A percentile compares a stretch with the other conserved stretches of the same genome.
Evolutionary conservation across 2,113 vertebrate species (phyloP).

Genomic region (Grus americana): DNA sequence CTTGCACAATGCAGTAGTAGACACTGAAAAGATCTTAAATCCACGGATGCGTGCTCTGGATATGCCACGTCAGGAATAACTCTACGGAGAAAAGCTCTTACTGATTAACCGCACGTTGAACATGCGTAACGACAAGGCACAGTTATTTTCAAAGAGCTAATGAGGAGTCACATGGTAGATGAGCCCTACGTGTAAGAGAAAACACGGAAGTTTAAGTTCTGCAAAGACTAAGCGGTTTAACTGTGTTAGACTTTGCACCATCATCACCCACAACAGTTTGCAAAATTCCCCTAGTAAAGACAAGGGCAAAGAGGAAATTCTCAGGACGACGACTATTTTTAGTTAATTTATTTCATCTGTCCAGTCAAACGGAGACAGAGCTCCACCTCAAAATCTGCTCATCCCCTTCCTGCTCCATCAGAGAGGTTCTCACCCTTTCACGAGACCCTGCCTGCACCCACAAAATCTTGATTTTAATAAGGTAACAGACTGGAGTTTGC

Average conservation of each 20-base stretch:
- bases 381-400: background rate
- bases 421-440: background rate
- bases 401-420: background rate
- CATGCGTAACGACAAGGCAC: background rate
- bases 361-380: background rate
- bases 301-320: background rate
- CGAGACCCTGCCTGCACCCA: background rate
- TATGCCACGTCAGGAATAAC: background rate
- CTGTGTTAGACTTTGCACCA: background rate
- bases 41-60: background rate
- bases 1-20: background rate
- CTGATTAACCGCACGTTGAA: background rate
- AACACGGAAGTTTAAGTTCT: background rate
- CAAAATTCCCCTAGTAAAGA: background rate
- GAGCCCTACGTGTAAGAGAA: rapidly evolving
- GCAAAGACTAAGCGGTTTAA: background rate
- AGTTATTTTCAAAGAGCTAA: background rate
- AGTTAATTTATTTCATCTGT: background rate
- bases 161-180: background rate
- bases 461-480: background rate
- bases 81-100: background rate
- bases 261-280: background rate
- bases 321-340: background rate
- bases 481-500: background rate
- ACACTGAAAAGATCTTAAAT: background rate